Evolutionary conservation across 37 sponge, comb jelly and placozoan species (phyloP), one percentile per base, ranked within the genome.

Genomic region (Chondrosia reniformis): DNA sequence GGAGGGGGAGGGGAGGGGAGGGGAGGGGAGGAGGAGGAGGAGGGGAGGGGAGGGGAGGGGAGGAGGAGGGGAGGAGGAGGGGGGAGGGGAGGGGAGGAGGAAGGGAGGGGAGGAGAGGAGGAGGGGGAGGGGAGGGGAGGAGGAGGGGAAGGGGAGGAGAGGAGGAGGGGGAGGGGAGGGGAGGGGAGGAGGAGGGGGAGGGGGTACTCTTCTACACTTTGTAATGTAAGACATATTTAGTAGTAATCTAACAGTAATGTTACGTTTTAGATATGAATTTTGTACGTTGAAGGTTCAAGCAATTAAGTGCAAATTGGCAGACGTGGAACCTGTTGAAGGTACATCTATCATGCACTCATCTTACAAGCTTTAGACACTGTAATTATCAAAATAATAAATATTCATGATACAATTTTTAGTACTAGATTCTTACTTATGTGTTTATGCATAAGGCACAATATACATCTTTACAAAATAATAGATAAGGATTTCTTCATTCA

Each of bases 231-330:
- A n/a, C n/a, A n/a, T n/a, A n/a, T n/a, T n/a, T n/a, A n/a, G n/a
- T n/a, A n/a, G n/a, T n/a, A n/a, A n/a, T n/a, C n/a, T n/a, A n/a
- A 49, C 52, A 49, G 52, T 49, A 15, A 49, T 49, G 52, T 49
- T 10, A 19, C 15, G 10, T 10, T 49, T 10, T 49, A 15, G 10
- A 15, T 49, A 15, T 15, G 15, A 86, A 61, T 81, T 62, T 69
- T 75, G 66, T 25, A 21, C n/a, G 10, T 38, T 67, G 25, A 73
- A 41, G n/a, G 46, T 31, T 1, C 81, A 81, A 45, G 86, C 86
- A 8, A 25, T 76, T 17, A 40, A 36, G 33, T 86, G 86, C 39
- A 6, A 38, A 13, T 69, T 81, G 1, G 77, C 67, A 0, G 45
- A 42, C 0, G 52, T 86, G n/a, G n/a, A n/a, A n/a, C n/a, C n/a